Evolutionary conservation across 2,113 vertebrate genomes (phyloP), one percentile per base, ranked within the genome.

Genomic region (Equus przewalskii): DNA sequence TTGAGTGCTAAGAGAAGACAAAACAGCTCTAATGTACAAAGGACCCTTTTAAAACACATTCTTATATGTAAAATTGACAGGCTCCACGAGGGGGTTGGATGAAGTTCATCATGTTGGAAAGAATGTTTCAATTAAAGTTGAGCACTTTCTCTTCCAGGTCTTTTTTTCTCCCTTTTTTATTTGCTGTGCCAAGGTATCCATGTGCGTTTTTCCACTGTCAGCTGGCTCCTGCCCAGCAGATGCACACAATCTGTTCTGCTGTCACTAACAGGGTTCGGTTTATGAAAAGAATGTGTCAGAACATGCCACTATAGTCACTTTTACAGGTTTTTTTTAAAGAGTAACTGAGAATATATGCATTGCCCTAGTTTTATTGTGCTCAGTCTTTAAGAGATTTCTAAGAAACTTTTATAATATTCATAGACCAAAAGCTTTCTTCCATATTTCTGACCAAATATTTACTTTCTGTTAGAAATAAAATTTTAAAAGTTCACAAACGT

Each of bases 171-270:
- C 95, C 88, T 98, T 99, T 99, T 99, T 99, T 98, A 98, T 98
- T 99, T 98, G 98, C 98, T 98, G 98, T 99, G 99, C 99, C 99
- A 99, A 99, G 99, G 99, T 99, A 99, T 99, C 99, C 99, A 99
- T 99, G 99, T 99, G 99, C 99, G 97, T 98, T 99, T 99, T 99
- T 99, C 99, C 99, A 99, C 99, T 99, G 99, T 99, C 99, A 99
- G 99, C 99, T 99, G 99, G 99, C 99, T 99, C 98, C 95, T 99
- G 99, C 99, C 99, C 99, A 99, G 99, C 99, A 99, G 99, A 99
- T 99, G 99, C 98, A 99, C 98, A 98, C 99, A 99, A 99, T 98
- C 99, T 99, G 99, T 98, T 99, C 99, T 98, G 98, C 99, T 99
- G 99, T 99, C 99, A 99, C 98, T 99, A 98, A 99, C 98, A 99